Percentiles rank a stretch among this genome's conserved stretches.
These are phyloP conservation scores for Turritopsis rubra DNA, from an alignment of 30 jellyfish, hydroid and myxozoan species.

Conservation along the genomic window DNA sequence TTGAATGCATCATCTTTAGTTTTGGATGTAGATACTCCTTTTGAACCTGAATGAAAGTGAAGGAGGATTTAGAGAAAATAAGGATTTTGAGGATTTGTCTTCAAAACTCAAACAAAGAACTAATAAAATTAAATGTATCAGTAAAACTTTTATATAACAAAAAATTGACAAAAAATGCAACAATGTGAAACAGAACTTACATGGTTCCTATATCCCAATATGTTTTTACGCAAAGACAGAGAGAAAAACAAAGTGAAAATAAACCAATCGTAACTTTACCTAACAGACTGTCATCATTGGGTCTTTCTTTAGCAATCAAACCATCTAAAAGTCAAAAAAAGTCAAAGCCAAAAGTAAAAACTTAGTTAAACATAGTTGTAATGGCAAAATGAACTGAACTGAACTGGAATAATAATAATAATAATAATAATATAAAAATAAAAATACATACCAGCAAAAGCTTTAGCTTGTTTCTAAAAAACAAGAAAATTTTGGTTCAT, in stretches of 20 bases:
- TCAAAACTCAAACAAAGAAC: too few species aligned
- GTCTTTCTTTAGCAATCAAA: not conserved
- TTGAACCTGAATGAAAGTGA: not conserved
- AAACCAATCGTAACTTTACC: constrained; percentile 24
- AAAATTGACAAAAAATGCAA: too few species aligned
- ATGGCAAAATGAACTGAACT: not conserved
- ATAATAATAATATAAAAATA: not conserved
- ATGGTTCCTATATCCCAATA: too few species aligned
- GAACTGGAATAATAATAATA: not conserved
- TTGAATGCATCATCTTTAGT: not conserved
- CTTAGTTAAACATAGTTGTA: too few species aligned
- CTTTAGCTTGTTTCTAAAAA: constrained; percentile 38
- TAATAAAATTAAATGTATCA: too few species aligned
- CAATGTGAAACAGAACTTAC: too few species aligned
- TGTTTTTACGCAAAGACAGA: too few species aligned
- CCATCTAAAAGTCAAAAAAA: too few species aligned
- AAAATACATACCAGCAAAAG: constrained; percentile 35
- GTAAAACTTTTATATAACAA: too few species aligned
- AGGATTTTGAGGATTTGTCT: too few species aligned
- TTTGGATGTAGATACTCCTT: too few species aligned
- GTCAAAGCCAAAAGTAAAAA: too few species aligned
- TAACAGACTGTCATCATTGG: not conserved
- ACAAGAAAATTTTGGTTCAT: not conserved
- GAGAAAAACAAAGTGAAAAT: not conserved
- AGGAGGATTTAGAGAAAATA: not conserved